Evolutionary conservation across 2,113 vertebrate genomes (phyloP), one percentile per base, ranked within the genome.

Genomic region (Hyla sarda): DNA sequence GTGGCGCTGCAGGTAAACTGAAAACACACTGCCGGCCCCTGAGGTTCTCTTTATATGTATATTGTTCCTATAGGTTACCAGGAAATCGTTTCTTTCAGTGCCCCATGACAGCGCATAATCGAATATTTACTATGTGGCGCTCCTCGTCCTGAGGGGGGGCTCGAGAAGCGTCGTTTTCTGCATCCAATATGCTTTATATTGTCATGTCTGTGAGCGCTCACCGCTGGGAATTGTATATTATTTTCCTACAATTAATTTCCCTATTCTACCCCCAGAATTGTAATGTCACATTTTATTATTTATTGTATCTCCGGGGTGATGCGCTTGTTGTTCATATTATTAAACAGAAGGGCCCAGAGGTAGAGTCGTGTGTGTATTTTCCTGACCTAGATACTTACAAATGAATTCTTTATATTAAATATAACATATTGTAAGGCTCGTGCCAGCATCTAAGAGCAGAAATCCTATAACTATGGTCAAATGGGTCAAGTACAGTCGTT

Each of bases 271-370:
- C 1, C n/a, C 47, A n/a, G 73, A n/a, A 76, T 76, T 76, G 47
- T 50, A 52, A 76, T 76, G 73, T 76, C 50, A 56, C 32, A 13
- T 78, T 78, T 56, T 78, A 78, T 78, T 78, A 78, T 58, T 78
- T 58, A 78, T 78, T n/a, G 52, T 54, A 77, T 50, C 52, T 78
- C 50, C 19, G 4, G 32, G 76, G 50, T 14, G 76, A 58, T 37
- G 50, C 50, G 17, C 50, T 30, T 58, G 30, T 58, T 78, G 50
- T 58, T 34, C 28, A 37, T 37, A 14, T 78, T 78, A 78, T 78
- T 78, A 78, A 78, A 58, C 50, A 56, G 50, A 56, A 56, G 76
- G 23, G 50, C 76, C 76, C 76, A 37, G 52, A 58, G 76, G 50
- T 58, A 32, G 21, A 5, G 50, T 3, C 19, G 30, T 37, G 52